phyloP scores from a whole-genome alignment of 2,113 vertebrate species.

The Nibea albiflora region DNA sequence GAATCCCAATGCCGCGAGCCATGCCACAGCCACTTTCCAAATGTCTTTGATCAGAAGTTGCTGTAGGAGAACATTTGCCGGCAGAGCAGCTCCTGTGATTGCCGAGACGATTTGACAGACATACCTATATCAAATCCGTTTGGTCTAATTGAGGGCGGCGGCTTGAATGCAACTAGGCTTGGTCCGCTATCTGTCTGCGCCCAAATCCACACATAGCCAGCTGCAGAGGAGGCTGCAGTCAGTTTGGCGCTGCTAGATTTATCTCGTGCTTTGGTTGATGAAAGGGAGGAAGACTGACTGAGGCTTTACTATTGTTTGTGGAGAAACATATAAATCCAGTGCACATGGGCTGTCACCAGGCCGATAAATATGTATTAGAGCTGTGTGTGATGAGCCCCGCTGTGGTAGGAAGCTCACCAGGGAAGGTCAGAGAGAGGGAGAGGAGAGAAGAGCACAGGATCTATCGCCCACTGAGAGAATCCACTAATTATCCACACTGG shows the following conservation, averaged over 20 bases:
- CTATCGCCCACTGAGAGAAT: constrained; percentile 73
- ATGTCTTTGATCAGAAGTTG: constrained; percentile 75
- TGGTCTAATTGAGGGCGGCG: constrained; percentile 50
- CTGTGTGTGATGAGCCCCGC: constrained; percentile 72
- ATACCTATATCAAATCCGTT: constrained; percentile 64
- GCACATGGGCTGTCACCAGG: constrained; percentile 58
- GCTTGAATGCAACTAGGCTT: constrained; percentile 33
- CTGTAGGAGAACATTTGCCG: constrained; percentile 59
- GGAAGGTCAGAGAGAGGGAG: constrained; percentile 78
- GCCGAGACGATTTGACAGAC: constrained; percentile 69
- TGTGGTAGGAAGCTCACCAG: constrained; percentile 68
- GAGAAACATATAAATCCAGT: constrained; percentile 73
- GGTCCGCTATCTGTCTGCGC: constrained; percentile 18
- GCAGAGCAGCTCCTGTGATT: constrained; percentile 56
- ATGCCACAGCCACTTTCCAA: constrained; percentile 62
- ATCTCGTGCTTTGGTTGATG: constrained; percentile 64
- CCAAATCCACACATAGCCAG: constrained; percentile 50
- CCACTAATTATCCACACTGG: constrained; percentile 78
- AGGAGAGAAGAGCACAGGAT: constrained; percentile 52
- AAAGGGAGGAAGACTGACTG: constrained; percentile 58
- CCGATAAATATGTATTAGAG: constrained; percentile 78
- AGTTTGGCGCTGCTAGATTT: constrained; percentile 53
- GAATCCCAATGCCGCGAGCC: constrained; percentile 74
- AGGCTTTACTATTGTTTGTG: constrained; percentile 76
- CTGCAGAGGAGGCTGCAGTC: constrained; percentile 39